Evolutionary conservation across 1,140 invertebrate species (phyloP).

Genomic region (Drosophila neocordata): DNA sequence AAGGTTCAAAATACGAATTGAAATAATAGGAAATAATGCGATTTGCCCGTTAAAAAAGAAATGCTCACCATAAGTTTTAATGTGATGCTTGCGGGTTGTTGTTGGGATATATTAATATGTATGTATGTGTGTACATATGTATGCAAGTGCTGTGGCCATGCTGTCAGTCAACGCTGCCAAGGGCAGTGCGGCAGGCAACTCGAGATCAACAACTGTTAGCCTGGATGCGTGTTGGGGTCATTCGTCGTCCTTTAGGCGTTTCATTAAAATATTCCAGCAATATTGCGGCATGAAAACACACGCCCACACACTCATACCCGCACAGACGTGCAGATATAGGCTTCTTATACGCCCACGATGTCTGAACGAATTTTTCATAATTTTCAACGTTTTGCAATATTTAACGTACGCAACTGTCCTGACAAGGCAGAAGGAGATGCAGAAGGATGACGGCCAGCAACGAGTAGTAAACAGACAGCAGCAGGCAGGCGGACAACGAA

Average conservation of each 20-base stretch:
- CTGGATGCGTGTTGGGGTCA: conserved; percentile 34
- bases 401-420: conserved; percentile 61
- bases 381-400: conserved; percentile 74
- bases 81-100: conserved; percentile 20
- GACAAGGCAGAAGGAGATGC: conserved; percentile 21
- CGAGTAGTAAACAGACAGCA: conserved; percentile 57
- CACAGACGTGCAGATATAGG: conserved; percentile 11
- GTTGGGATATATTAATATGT: too few species aligned
- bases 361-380: conserved; percentile 69
- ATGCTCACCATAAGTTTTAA: conserved; percentile 12
- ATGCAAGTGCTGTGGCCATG: conserved; percentile 36
- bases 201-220: conserved; percentile 53
- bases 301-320: conserved; percentile 20
- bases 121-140: conserved; percentile 1
- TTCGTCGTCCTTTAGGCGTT: conserved; percentile 67
- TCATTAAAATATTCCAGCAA: conserved; percentile 80
- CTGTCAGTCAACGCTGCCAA: conserved; percentile 61
- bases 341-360: conserved; percentile 22
- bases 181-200: conserved; percentile 33
- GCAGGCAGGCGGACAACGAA: conserved; percentile 43
- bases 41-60: not conserved
- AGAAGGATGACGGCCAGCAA: conserved; percentile 28
- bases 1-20: too few species aligned
- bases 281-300: conserved; percentile 76
- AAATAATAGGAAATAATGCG: not conserved